These are phyloP conservation scores for Drosophila percnosoma DNA, from an alignment of 2,888 invertebrate genomes.

Conservation along the genomic window DNA sequence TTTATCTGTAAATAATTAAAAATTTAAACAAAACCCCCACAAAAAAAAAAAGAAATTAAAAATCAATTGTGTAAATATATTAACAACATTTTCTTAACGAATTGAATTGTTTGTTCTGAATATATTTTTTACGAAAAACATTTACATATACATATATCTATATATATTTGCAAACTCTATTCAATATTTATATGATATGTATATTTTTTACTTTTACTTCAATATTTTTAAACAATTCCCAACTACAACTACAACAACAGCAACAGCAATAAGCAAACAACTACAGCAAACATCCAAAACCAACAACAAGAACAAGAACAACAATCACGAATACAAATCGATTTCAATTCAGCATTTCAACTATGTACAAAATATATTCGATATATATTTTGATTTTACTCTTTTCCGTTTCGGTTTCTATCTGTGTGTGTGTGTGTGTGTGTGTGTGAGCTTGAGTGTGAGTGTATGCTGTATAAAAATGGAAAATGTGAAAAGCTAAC, in stretches of 20 bases:
- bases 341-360: constrained; percentile 52
- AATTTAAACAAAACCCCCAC: constrained; percentile 13
- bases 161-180: constrained; percentile 79
- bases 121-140: constrained; percentile 67
- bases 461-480: constrained; percentile 37
- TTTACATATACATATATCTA: constrained; percentile 72
- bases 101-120: constrained; percentile 74
- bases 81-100: constrained; percentile 62
- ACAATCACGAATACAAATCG: constrained; percentile 46
- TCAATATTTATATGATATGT: constrained; percentile 79
- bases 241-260: constrained; percentile 54
- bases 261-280: constrained; percentile 38
- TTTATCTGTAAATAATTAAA: constrained; percentile 84
- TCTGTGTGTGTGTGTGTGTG: constrained; percentile 17
- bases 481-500: constrained; percentile 33
- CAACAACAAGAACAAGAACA: constrained; percentile 35
- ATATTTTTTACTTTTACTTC: constrained; percentile 67
- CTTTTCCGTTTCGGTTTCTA: constrained; percentile 38
- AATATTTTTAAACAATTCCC: constrained; percentile 60
- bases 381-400: constrained; percentile 23
- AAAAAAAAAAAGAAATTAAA: constrained; percentile 24
- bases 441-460: constrained; percentile 23
- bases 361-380: constrained; percentile 39
- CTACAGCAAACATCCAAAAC: constrained; percentile 34
- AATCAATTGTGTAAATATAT: constrained; percentile 80